Conservation (phyloP, 2,113 vertebrate genomes). For the Ramphastos sulfuratus region DNA sequence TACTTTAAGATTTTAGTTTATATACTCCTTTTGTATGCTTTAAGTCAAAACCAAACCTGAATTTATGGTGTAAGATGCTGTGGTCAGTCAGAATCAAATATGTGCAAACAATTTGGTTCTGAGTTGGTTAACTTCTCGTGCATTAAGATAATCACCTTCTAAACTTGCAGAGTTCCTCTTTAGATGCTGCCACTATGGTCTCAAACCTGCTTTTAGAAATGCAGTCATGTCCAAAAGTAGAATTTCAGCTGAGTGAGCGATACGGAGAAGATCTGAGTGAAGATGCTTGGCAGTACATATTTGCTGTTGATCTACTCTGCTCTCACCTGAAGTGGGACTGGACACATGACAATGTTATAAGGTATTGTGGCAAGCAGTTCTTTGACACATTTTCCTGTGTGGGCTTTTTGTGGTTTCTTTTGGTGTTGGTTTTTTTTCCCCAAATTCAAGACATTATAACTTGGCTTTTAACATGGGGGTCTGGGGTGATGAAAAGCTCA, state of each 20-base stretch:
- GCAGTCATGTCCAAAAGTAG: conserved; percentile 76
- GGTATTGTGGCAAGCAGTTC: conserved; percentile 69
- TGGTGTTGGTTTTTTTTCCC: not conserved
- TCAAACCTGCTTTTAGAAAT: conserved; percentile 82
- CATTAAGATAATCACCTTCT: conserved; percentile 25
- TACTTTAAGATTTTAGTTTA: not conserved
- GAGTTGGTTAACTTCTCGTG: not conserved
- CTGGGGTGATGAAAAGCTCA: too few species aligned
- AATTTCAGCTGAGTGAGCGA: conserved; percentile 78
- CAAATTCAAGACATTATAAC: not conserved
- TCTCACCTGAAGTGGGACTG: conserved; percentile 88
- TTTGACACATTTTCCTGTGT: not conserved
- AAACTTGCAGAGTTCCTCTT: conserved; percentile 80
- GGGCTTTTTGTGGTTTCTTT: not conserved
- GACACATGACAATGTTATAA: conserved; percentile 88
- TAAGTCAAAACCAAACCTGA: not conserved
- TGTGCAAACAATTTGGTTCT: not conserved
- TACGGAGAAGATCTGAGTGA: conserved; percentile 86
- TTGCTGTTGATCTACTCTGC: conserved; percentile 89
- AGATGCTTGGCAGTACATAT: conserved; percentile 85
- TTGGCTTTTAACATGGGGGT: not conserved
- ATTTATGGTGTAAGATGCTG: not conserved
- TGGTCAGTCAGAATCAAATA: not conserved
- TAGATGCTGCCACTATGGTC: conserved; percentile 80
- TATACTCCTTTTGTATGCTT: not conserved